Conservation (phyloP, 2,888 invertebrate genomes). For the Synanthedon vespiformis region DNA sequence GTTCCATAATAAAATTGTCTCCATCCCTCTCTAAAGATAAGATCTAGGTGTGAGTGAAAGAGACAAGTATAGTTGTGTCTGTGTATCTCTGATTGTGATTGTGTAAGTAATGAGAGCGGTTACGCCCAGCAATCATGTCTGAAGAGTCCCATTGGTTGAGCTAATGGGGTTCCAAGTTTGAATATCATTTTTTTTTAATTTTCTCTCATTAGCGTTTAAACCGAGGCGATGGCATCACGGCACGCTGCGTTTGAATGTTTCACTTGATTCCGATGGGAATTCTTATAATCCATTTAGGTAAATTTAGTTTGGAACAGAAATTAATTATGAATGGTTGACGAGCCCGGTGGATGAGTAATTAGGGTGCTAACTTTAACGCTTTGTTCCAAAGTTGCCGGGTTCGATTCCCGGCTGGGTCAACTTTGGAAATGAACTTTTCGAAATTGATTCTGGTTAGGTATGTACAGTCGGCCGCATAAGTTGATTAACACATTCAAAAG, state of each 20-base stretch:
- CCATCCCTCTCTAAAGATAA: constrained; percentile 14
- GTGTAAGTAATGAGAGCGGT: constrained; percentile 54
- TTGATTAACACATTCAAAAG: too few species aligned
- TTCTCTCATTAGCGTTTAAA: constrained; percentile 38
- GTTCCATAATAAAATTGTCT: constrained; percentile 24
- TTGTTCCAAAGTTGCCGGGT: too few species aligned
- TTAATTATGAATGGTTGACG: too few species aligned
- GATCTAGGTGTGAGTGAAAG: constrained; percentile 13
- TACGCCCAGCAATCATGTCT: constrained; percentile 60
- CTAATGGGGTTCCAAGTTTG: constrained; percentile 48
- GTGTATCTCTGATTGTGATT: constrained; percentile 12
- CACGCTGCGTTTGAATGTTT: constrained; percentile 9
- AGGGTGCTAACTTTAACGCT: too few species aligned
- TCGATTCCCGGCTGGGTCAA: too few species aligned
- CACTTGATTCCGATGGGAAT: constrained; percentile 20
- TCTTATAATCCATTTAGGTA: constrained; percentile 10
- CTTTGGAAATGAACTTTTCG: too few species aligned
- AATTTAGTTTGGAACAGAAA: neutral
- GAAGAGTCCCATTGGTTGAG: constrained; percentile 45
- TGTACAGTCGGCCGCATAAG: too few species aligned
- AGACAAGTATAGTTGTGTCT: constrained; percentile 17
- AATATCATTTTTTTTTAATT: constrained; percentile 44
- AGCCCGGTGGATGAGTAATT: too few species aligned
- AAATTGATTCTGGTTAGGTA: too few species aligned
- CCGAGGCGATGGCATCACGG: constrained; percentile 15